Evolutionary conservation across 2,888 invertebrate genomes (phyloP).

Genomic region (Sinopyrophorus schimmeli): DNA sequence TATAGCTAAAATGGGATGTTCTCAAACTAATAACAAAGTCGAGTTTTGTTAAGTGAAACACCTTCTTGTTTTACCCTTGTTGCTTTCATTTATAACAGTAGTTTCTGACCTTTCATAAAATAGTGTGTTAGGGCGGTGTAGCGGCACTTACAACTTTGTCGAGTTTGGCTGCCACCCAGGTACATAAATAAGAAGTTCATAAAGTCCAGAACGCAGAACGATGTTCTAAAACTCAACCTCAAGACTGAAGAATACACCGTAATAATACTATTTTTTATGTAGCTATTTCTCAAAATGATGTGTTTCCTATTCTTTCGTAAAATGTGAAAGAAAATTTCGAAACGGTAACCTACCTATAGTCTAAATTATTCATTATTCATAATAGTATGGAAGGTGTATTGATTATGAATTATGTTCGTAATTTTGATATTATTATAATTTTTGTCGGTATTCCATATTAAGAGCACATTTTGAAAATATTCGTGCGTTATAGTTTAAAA

Average conservation of each 20-base stretch:
- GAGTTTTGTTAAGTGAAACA: conserved; percentile 13
- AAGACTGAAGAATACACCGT: conserved; percentile 6
- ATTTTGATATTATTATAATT: no score
- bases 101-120: conserved; percentile 33
- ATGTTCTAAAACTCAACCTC: conserved; percentile 6
- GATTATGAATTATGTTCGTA: no score
- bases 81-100: conserved; percentile 33
- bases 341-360: no score
- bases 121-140: conserved; percentile 30
- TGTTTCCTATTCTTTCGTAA: no score
- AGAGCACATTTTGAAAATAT: no score
- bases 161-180: conserved; percentile 35
- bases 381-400: no score
- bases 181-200: conserved; percentile 37
- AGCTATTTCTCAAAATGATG: not conserved
- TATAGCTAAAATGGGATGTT: no score
- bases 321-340: no score
- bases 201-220: conserved; percentile 27
- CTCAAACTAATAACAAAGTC: conserved; percentile 16
- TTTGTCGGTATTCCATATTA: no score
- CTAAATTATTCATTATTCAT: no score
- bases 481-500: no score
- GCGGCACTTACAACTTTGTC: conserved; percentile 33
- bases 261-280: conserved; percentile 6
- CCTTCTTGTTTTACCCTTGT: conserved; percentile 23